These are phyloP conservation scores for Synanceia verrucosa DNA, from an alignment of 2,797 vertebrate species.

Conservation along the genomic window DNA sequence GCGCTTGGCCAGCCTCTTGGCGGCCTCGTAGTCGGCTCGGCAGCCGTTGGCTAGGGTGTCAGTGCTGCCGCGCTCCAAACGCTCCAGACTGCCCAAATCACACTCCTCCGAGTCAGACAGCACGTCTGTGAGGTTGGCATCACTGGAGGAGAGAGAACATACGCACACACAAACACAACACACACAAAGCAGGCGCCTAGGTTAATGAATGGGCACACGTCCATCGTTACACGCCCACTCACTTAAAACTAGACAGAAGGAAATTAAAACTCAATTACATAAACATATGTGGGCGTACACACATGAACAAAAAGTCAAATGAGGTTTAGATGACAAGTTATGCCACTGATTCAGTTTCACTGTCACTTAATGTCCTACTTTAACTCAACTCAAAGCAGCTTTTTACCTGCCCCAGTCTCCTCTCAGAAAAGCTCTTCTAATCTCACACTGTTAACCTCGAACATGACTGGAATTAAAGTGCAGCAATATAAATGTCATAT, in stretches of 20 bases:
- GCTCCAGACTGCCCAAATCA: conserved; percentile 90
- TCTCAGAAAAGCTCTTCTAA: conserved; percentile 33
- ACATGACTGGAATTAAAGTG: conserved; percentile 20
- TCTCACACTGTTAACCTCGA: conserved; percentile 38
- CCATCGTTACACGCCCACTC: conserved; percentile 10
- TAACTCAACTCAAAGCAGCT: conserved; percentile 22
- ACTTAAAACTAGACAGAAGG: conserved; percentile 27
- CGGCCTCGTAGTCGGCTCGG: conserved; percentile 89
- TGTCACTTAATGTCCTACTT: conserved; percentile 37
- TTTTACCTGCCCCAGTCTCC: conserved; percentile 34
- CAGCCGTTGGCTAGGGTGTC: conserved; percentile 94
- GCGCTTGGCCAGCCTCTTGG: conserved; percentile 92
- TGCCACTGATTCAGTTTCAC: conserved; percentile 45
- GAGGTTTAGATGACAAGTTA: conserved; percentile 32
- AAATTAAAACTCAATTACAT: conserved; percentile 34
- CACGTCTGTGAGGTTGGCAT: conserved; percentile 90
- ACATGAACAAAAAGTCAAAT: conserved; percentile 26
- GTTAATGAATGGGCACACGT: conserved; percentile 59
- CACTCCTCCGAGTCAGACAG: conserved; percentile 93
- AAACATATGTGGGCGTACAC: conserved; percentile 36
- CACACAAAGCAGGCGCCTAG: conserved; percentile 42
- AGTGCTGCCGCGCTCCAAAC: conserved; percentile 86
- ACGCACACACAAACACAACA: conserved; percentile 21
- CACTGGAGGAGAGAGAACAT: conserved; percentile 73
- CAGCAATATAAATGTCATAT: not conserved